Evolutionary conservation across 2,888 invertebrate species (phyloP), one percentile per base, ranked within the genome.

Genomic region (Aphodius sticticus): DNA sequence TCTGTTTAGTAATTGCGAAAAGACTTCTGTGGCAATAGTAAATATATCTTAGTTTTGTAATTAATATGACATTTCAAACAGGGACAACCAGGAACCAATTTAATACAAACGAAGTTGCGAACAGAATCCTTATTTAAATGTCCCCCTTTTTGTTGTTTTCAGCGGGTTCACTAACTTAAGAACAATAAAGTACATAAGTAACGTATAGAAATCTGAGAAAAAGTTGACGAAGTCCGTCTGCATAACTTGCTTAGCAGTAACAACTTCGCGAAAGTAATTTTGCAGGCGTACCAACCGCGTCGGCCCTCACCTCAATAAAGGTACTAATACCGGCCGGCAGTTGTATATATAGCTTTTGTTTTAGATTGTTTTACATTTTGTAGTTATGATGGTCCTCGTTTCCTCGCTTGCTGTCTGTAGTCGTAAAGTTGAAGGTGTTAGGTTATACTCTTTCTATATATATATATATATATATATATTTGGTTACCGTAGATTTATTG

Each of bases 281-380:
- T n/a, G 35, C 35, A 14, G 36, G 69, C 36, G 53, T 12, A 75
- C 38, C 75, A 76, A 37, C 71, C 76, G 1, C 26, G 3, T 3
- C 26, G 26, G 26, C 26, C 76, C 74, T 80, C 79, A 79, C 77
- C 80, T 75, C 80, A 80, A 80, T 80, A 80, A 77, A 77, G 77
- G 4, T 53, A 71, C 74, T 71, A 77, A 74, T 76, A 16, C 69
- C 76, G 76, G 36, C n/a, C 53, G 53, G 53, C 53, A 53, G 53
- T 53, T 53, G 53, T 53, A 2, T 53, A 38, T 76, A 16, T 16
- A 36, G 74, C 74, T 74, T 74, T 74, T 70, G 71, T 70, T 70
- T 14, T 16, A 12, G 53, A 53, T 53, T 53, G 53, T 12, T 53
- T 53, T 53, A 53, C 53, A 53, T 53, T 53, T 53, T 53, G 53